Evolutionary conservation across 2,888 invertebrate species (phyloP).

Genomic region (Melanotus villosus): DNA sequence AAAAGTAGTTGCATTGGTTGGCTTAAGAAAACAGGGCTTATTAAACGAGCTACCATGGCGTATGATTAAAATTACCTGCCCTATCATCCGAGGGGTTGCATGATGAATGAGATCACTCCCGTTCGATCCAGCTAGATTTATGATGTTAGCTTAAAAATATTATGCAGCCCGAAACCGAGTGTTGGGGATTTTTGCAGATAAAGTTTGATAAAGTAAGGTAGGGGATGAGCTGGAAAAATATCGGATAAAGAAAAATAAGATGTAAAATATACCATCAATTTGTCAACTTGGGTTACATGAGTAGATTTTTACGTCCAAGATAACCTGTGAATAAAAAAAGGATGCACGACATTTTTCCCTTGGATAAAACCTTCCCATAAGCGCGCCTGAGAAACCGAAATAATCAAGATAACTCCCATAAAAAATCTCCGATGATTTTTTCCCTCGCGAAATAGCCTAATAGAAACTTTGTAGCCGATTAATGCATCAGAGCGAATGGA

Average conservation of each 20-base stretch:
- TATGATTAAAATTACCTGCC: constrained; percentile 54
- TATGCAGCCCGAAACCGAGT: constrained; percentile 52
- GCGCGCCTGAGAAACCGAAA: neutral
- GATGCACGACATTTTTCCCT: constrained; percentile 31
- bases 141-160: constrained; percentile 55
- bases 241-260: constrained; percentile 45
- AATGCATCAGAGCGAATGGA: too few species aligned
- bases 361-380: constrained; percentile 9
- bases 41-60: constrained; percentile 37
- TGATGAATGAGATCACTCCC: constrained; percentile 51
- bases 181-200: constrained; percentile 47
- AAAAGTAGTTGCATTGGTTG: constrained; percentile 5
- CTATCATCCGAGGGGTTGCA: constrained; percentile 46
- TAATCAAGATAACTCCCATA: neutral
- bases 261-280: constrained; percentile 47
- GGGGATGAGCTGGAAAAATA: constrained; percentile 46
- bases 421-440: too few species aligned
- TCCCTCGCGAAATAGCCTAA: too few species aligned
- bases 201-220: constrained; percentile 49
- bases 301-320: constrained; percentile 31
- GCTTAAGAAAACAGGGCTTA: constrained; percentile 24
- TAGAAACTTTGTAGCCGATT: neutral
- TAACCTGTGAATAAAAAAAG: constrained; percentile 35
- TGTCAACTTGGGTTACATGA: constrained; percentile 35
- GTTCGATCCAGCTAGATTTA: constrained; percentile 52